phyloP scores from a whole-genome alignment of 2,113 vertebrate species.

The Pomatostomus ruficeps region DNA sequence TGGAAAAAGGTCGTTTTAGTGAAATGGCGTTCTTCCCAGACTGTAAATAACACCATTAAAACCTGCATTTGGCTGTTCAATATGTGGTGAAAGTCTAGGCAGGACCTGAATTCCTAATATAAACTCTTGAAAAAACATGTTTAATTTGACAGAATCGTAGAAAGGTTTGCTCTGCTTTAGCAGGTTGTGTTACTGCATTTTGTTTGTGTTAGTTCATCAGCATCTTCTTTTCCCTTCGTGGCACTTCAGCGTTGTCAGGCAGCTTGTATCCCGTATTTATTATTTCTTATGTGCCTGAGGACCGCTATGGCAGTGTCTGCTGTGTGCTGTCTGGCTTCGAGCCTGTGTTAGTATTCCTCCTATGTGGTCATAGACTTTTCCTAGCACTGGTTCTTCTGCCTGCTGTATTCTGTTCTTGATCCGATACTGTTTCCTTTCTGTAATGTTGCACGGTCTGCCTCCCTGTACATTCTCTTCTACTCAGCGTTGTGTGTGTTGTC shows the following conservation, averaged over 20 bases:
- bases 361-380: fast-evolving
- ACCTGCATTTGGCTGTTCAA: not conserved
- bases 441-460: not conserved
- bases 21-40: not conserved
- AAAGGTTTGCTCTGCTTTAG: not conserved
- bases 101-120: not conserved
- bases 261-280: not conserved
- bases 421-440: not conserved
- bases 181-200: not conserved
- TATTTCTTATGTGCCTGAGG: not conserved
- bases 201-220: not conserved
- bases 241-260: not conserved
- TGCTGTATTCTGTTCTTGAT: not conserved
- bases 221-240: not conserved
- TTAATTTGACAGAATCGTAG: not conserved
- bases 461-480: not conserved
- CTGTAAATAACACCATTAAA: not conserved
- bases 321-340: not conserved
- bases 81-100: not conserved
- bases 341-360: not conserved
- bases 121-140: not conserved
- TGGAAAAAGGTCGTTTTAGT: not conserved
- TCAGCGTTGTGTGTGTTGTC: not conserved
- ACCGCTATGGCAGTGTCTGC: not conserved
- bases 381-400: not conserved